These are phyloP conservation scores for Progne subis DNA, from an alignment of 2,113 vertebrate species.

Conservation along the genomic window DNA sequence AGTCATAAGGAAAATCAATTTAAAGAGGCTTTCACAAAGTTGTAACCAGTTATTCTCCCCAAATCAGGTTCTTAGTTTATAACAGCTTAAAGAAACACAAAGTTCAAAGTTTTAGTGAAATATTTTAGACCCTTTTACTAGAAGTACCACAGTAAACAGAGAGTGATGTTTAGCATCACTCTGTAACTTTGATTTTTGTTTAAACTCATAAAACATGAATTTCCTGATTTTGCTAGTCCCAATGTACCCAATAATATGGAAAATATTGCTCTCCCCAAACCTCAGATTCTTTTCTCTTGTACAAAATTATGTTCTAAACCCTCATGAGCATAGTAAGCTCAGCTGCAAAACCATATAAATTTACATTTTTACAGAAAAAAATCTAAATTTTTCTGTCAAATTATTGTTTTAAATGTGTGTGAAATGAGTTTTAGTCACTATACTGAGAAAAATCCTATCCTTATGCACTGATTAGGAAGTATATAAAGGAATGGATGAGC, in stretches of 20 bases:
- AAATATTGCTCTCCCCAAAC: conserved; percentile 43
- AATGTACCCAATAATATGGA: conserved; percentile 60
- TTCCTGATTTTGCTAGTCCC: conserved; percentile 71
- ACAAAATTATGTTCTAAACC: conserved; percentile 41
- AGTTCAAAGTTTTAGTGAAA: conserved; percentile 29
- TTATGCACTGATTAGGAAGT: background rate
- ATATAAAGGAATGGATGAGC: background rate
- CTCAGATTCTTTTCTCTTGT: background rate
- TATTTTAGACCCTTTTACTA: conserved; percentile 8
- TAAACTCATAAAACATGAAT: conserved; percentile 64
- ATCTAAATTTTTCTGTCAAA: background rate
- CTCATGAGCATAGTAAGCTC: conserved; percentile 30
- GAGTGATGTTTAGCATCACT: conserved; percentile 38
- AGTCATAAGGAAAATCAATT: background rate
- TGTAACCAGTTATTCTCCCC: background rate
- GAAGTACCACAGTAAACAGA: background rate
- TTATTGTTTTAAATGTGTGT: background rate
- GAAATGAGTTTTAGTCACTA: background rate
- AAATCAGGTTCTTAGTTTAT: conserved; percentile 28
- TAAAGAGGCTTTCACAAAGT: background rate
- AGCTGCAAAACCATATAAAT: conserved; percentile 25
- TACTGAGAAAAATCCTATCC: background rate
- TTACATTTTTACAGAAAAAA: conserved; percentile 13
- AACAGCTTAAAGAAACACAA: conserved; percentile 16
- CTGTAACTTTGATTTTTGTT: conserved; percentile 61